Evolutionary conservation across 2,113 vertebrate genomes (phyloP), one percentile per base, ranked within the genome.

Genomic region (Phalacrocorax carbo): DNA sequence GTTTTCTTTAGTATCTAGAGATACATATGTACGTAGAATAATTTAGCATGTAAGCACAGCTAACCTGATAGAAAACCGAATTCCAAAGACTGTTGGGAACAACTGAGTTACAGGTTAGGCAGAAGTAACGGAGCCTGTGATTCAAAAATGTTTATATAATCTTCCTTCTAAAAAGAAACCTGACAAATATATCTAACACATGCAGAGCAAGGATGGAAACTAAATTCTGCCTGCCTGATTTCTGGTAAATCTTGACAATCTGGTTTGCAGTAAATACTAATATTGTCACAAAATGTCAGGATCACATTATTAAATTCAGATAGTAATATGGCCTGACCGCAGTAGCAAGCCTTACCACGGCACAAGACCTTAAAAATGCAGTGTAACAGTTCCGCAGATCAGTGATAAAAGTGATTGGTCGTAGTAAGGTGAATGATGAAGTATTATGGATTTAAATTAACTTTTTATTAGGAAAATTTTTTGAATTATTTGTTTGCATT

Each of bases 401-500:
- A 21, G 51, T 54, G 70, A 65, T 88, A 75, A 66, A 89, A 69
- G 66, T 85, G 52, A 81, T 91, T 71, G 3, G 7, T 78, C 8
- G 0, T 58, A 82, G 32, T 36, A 68, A 82, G 36, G 62, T 7
- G 7, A 87, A 81, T 81, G 29, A 73, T 76, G 71, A 86, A 87
- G 38, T 85, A 65, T 49, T 83, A 84, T 58, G 70, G 42, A n/a
- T 90, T 96, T 91, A 66, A 79, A 68, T 91, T 62, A 83, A 58
- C 58, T 65, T 92, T 79, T 82, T 89, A 27, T 90, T 81, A 36
- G 38, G 18, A 71, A 93, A 88, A 18, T 40, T 15, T 23, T 48
- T 42, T 46, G 40, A 83, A 75, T 83, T 82, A 66, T 71, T 81
- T 94, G 75, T 95, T 94, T 92, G 85, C 93, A 89, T 95, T 96